A percentile compares a stretch with the other conserved stretches of the same genome.
phyloP scores from a whole-genome alignment of 2,797 vertebrate species.

The Clarias platycephalus region DNA sequence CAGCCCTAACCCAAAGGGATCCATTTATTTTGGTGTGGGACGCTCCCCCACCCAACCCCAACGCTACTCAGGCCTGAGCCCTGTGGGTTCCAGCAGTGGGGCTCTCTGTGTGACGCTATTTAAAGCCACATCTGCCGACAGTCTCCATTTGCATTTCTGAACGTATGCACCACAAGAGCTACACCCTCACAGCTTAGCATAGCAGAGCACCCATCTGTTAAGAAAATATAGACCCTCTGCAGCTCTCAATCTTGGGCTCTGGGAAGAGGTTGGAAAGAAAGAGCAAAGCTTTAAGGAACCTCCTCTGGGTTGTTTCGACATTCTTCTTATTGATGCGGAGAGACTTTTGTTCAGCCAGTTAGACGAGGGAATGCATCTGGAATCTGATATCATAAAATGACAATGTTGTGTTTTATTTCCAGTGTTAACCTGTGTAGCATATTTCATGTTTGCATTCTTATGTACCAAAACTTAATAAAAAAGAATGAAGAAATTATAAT shows the following conservation, averaged over 20 bases:
- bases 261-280: conserved; percentile 42
- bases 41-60: conserved; percentile 42
- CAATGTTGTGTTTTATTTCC: neutral
- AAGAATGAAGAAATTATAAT: too few species aligned
- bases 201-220: conserved; percentile 60
- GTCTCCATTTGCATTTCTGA: conserved; percentile 64
- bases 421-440: neutral
- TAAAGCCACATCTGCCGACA: conserved; percentile 68
- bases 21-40: conserved; percentile 54
- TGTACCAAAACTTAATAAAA: too few species aligned
- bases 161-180: conserved; percentile 58
- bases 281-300: conserved; percentile 37
- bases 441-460: neutral
- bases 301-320: conserved; percentile 47
- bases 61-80: conserved; percentile 45
- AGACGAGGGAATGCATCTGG: conserved; percentile 25
- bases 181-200: conserved; percentile 61
- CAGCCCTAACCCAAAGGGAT: conserved; percentile 48
- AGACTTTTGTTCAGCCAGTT: conserved; percentile 29
- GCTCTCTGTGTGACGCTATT: conserved; percentile 63
- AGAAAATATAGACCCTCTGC: conserved; percentile 59
- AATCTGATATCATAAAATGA: conserved; percentile 22
- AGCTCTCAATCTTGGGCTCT: conserved; percentile 43
- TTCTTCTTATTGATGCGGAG: conserved; percentile 39
- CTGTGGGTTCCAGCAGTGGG: conserved; percentile 61